Base-by-base conservation (phyloP, 2,113 vertebrate genomes). In the Gnathonemus longibarbis region DNA sequence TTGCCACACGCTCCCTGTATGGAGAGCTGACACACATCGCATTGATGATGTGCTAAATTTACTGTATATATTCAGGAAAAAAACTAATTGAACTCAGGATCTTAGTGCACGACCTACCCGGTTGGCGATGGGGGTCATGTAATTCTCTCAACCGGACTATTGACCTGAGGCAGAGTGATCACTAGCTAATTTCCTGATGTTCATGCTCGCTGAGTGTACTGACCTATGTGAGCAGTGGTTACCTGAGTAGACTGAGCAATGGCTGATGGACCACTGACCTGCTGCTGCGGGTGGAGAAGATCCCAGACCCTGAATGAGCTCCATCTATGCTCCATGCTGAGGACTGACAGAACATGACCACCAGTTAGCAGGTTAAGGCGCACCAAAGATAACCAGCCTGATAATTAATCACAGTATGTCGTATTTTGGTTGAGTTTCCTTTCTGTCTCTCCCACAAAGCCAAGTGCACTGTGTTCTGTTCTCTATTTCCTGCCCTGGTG, bases 211-310 rank as follows among this genome's bases (percentile, higher is more conserved):
- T n/a, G 21, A 42, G 13, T 0, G 1, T 39, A 77, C 31, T 77
- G 70, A 35, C 70, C n/a, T 66, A 66, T 27, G 56, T 24, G 56
- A n/a, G 24, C 62, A 66, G n/a, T 1, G 1, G 9, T 66, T 27
- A 62, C 7, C 56, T 62, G 7, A 24, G 56, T 62, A 62, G 56
- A 62, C 8, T 62, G 56, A n/a, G 56, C 24, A n/a, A 3, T 11
- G 49, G 86, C 53, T 27, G 85, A 50, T 48, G 3, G 42, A 35
- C 84, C 66, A 6, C 90, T 92, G 58, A 95, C 95, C 94, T 93
- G 53, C 91, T 89, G 90, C 87, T 94, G 87, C 91, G 80, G 90
- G 93, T 94, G 56, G 94, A 94, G 50, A 91, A 46, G 88, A 91
- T 91, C 42, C 91, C 92, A 90, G 92, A 52, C 88, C 90, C 91